Percentiles rank a stretch among this genome's conserved stretches.
Conservation (phyloP, 2,113 vertebrate species). For the Calonectris borealis region DNA sequence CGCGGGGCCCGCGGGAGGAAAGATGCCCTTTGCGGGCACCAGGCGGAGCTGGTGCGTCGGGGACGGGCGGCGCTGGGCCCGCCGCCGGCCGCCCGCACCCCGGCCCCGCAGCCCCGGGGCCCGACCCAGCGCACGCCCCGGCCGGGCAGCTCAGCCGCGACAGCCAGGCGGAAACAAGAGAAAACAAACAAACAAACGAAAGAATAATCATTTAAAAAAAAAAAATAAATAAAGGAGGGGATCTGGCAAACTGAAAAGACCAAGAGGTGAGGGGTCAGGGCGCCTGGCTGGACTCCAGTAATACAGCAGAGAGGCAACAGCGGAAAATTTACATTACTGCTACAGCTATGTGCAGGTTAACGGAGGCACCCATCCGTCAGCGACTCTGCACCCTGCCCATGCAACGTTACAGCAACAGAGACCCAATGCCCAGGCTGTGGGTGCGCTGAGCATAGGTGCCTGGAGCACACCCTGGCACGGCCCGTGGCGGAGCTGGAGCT, state of each 20-base stretch:
- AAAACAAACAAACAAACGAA: background rate
- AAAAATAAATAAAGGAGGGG: too few species aligned
- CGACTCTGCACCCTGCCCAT: background rate
- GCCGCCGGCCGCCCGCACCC: too few species aligned
- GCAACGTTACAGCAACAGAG: fast-evolving
- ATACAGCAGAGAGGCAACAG: fast-evolving
- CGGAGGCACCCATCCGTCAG: fast-evolving
- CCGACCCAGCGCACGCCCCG: too few species aligned
- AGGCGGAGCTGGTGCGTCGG: conserved; percentile 17
- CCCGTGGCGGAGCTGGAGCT: background rate
- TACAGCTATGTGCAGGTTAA: fast-evolving
- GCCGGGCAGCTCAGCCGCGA: too few species aligned
- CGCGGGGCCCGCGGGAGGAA: too few species aligned
- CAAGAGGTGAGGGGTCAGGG: background rate
- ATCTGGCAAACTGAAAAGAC: background rate
- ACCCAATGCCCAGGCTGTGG: background rate
- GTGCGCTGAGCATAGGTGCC: background rate
- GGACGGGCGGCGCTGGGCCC: background rate
- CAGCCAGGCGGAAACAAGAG: too few species aligned
- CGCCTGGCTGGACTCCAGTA: too few species aligned
- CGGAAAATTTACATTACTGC: background rate
- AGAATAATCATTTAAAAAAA: background rate
- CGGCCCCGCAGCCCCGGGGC: too few species aligned
- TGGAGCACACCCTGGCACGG: background rate
- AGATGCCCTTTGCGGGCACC: background rate